phyloP scores from a whole-genome alignment of 1,140 invertebrate species.

The Ruditapes philippinarum region DNA sequence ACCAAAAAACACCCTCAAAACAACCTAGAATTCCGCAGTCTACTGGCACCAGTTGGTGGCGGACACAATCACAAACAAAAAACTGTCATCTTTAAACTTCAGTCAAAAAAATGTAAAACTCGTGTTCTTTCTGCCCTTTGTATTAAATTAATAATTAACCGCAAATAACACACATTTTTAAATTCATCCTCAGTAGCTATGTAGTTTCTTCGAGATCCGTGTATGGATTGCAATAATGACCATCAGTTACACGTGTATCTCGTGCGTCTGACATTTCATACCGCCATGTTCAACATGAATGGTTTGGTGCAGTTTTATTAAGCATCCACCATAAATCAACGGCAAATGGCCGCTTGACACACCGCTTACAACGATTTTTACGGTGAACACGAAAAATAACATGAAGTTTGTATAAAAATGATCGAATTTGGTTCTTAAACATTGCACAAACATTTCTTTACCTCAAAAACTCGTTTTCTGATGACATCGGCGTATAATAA shows the following conservation, averaged over 20 bases:
- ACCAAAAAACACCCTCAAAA: not conserved
- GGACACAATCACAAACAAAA: not conserved
- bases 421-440: not conserved
- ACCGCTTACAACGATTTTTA: not conserved
- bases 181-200: not conserved
- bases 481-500: too few relatives aligned
- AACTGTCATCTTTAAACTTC: not conserved
- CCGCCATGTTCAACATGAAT: not conserved
- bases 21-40: not conserved
- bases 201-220: not conserved
- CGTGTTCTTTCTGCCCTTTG: too few relatives aligned
- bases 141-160: too few relatives aligned
- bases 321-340: not conserved
- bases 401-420: slow-evolving; percentile 2
- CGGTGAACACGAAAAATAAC: not conserved
- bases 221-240: too few relatives aligned
- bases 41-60: not conserved
- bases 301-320: slow-evolving; percentile 19
- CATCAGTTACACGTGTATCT: not conserved
- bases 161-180: not conserved
- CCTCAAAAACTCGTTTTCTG: too few relatives aligned
- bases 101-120: not conserved
- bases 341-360: not conserved
- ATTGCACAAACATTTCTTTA: too few relatives aligned
- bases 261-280: slow-evolving; percentile 5